A percentile compares a stretch with the other conserved stretches of the same genome.
Conservation (phyloP, 2,113 vertebrate genomes). For the zebrafish (Danio rerio) region GRCz12tu NC_133183.1:56829001-56829500, state of each 20-base stretch:
- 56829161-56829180: constrained; percentile 79
- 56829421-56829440: too few relatives aligned
- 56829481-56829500: too few relatives aligned
- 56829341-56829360: constrained; percentile 55
- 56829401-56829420: too few relatives aligned
- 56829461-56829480: too few relatives aligned
- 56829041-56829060: constrained; percentile 85
- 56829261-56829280: constrained; percentile 57
- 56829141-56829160: constrained; percentile 67
- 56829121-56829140: constrained; percentile 66
- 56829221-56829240: constrained; percentile 90
- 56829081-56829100: constrained; percentile 77
- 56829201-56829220: constrained; percentile 87
- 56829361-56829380: too few relatives aligned
- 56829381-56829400: too few relatives aligned
- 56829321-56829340: constrained; percentile 64
- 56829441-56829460: too few relatives aligned
- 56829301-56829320: constrained; percentile 42
- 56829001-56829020: constrained; percentile 79
- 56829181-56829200: constrained; percentile 60
- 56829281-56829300: constrained; percentile 72
- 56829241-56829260: constrained; percentile 55
- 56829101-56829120: constrained; percentile 84
- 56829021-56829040: constrained; percentile 80
- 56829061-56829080: constrained; percentile 87